A percentile compares a stretch with the other conserved stretches of the same genome.
Conservation (phyloP, 2,797 vertebrate species). For the Syngnathus rostellatus region DNA sequence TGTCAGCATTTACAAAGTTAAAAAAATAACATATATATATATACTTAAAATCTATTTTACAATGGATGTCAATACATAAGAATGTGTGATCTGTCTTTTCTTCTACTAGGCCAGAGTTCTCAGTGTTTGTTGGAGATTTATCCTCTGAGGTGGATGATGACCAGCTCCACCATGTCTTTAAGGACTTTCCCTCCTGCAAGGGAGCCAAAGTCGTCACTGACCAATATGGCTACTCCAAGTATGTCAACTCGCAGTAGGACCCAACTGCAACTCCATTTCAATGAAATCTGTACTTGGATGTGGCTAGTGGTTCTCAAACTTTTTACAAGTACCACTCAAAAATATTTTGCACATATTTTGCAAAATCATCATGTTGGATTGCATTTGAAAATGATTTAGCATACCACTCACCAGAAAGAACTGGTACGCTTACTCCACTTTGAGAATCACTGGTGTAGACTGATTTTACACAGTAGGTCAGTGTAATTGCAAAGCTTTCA, state of each 20-base stretch:
- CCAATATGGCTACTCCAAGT: constrained; percentile 85
- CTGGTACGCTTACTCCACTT: too few relatives aligned
- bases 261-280: not conserved
- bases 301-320: not conserved
- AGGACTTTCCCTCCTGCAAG: constrained; percentile 86
- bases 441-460: too few relatives aligned
- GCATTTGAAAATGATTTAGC: too few relatives aligned
- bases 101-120: constrained; percentile 76
- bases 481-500: constrained; percentile 6
- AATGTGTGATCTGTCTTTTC: not conserved
- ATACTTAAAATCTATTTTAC: too few relatives aligned
- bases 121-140: constrained; percentile 90
- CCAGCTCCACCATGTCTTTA: constrained; percentile 87
- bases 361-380: too few relatives aligned
- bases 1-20: not conserved
- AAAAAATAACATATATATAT: too few relatives aligned
- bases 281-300: not conserved
- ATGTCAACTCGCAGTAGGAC: constrained; percentile 27
- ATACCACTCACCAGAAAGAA: too few relatives aligned
- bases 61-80: not conserved
- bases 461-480: not conserved
- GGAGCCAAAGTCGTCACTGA: constrained; percentile 90
- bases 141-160: constrained; percentile 86
- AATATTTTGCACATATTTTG: too few relatives aligned
- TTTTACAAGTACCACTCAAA: too few relatives aligned